Base-by-base conservation (phyloP, 2,888 invertebrate genomes). In the Yponomeuta evonymella region DNA sequence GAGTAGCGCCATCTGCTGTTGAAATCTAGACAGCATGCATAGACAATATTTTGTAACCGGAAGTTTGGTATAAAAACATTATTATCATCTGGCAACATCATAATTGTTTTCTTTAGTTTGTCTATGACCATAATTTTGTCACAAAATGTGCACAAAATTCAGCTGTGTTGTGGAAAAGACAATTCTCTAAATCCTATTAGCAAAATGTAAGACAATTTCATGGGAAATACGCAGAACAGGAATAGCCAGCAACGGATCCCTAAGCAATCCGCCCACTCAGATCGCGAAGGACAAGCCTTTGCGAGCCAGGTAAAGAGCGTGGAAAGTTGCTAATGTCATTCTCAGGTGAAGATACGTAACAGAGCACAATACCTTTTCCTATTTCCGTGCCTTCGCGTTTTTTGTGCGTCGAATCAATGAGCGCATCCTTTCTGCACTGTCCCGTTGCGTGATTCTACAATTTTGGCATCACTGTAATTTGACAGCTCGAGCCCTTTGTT, bases 271-370 rank as follows among this genome's bases (percentile, higher is more conserved):
- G 74, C 81, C 75, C 79, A 82, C 75, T 78, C 83, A 79, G 79
- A 86, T 76, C 84, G 86, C 76, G 87, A 90, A 80, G 84, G 82
- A 75, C 89, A 89, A 83, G 82, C 86, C 75, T 90, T 88, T 79
- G 82, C 89, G 73, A 92, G 90, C 81, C 92, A 92, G 89, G 92
- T 92, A 89, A 83, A 80, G 12, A n/a, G 48, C 81, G 83, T 83
- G 79, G 82, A 85, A 90, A 89, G 85, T 90, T 89, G 90, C 88
- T 86, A 90, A 87, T 91, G 92, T 92, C 92, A 92, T 90, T 90
- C 91, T 83, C 90, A 89, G 89, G 88, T 89, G 89, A 86, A 91
- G 82, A 86, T 87, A 84, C 87, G 83, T 88, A 89, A 88, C 87
- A 84, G 82, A 86, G 84, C 83, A 83, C 77, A 74, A 29, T 48